Evolutionary conservation across 1,140 invertebrate genomes (phyloP), one percentile per base, ranked within the genome.

Genomic region (silkworm (Bombyx mori)): DNA sequence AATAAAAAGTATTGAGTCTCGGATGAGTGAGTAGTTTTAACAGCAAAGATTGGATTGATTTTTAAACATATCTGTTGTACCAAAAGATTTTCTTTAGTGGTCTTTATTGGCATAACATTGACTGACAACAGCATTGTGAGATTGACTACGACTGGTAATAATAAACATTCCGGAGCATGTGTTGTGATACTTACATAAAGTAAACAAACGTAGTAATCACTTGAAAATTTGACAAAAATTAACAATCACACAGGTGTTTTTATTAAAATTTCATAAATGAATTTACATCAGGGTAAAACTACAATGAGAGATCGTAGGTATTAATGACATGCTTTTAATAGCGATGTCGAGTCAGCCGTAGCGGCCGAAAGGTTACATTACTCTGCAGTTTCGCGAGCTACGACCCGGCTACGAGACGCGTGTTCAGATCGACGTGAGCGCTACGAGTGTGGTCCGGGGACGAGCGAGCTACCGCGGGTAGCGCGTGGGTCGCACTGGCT

Each of bases 401-500:
- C 53, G 63, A 63, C 62, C 60, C 55, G 63, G 63, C 63, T 63
- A 64, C 67, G 26, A 59, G 58, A 60, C 66, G 65, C 56, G 67
- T 60, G 70, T 57, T 61, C 57, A 52, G 60, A 54, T 62, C 63
- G 48, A 44, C 48, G 63, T 57, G 50, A 44, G 42, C 56, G 63
- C 65, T 63, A 61, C 58, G 63, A 57, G 52, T 26, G 56, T 7
- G 8, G 47, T 42, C 51, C 57, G 52, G 50, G 44, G 51, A 55
- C 45, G 53, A 56, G 69, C 82, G 77, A 73, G 77, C 75, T 64
- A 67, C 66, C 69, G 75, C 73, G 70, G 66, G 66, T 71, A 77
- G 67, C 73, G 80, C 80, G 79, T 78, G 77, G 82, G 73, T 78
- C 74, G 82, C 69, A 86, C 82, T 86, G 80, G 72, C 68, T 72